Conservation (phyloP, 1,140 invertebrate genomes). For the Odontomachus brunneus region DNA sequence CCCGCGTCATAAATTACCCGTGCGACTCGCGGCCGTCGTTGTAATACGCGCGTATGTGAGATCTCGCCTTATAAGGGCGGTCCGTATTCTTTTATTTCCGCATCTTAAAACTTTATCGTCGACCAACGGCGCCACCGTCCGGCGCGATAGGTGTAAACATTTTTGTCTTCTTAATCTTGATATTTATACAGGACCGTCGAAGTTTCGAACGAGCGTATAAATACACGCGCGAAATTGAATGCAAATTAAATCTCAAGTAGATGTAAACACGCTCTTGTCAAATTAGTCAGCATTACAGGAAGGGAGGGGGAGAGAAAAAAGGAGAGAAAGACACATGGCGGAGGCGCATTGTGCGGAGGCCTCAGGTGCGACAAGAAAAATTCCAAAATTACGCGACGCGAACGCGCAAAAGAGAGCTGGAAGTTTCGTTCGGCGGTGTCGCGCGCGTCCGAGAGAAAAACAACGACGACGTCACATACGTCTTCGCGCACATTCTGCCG, state of each 20-base stretch:
- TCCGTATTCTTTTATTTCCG: slow-evolving; percentile 69
- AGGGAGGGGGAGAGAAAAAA: no score
- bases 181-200: slow-evolving; percentile 39
- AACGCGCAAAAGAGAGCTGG: not conserved
- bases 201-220: slow-evolving; percentile 5
- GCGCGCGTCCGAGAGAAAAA: slow-evolving; percentile 45
- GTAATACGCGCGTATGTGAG: slow-evolving; percentile 60
- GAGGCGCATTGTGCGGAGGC: no score
- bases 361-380: no score
- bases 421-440: not conserved
- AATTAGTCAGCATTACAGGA: not conserved
- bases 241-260: not conserved
- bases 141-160: slow-evolving; percentile 41
- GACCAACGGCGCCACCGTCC: slow-evolving; percentile 50
- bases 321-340: no score
- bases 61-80: slow-evolving; percentile 69
- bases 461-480: slow-evolving; percentile 48
- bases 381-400: not conserved
- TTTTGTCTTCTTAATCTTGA: slow-evolving; percentile 53
- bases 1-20: slow-evolving; percentile 70
- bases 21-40: slow-evolving; percentile 44
- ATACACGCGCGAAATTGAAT: slow-evolving; percentile 26
- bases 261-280: not conserved
- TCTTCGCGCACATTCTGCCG: slow-evolving; percentile 62
- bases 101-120: slow-evolving; percentile 65